Conservation (phyloP, 2,113 vertebrate genomes). For the Hyperopisus bebe region DNA sequence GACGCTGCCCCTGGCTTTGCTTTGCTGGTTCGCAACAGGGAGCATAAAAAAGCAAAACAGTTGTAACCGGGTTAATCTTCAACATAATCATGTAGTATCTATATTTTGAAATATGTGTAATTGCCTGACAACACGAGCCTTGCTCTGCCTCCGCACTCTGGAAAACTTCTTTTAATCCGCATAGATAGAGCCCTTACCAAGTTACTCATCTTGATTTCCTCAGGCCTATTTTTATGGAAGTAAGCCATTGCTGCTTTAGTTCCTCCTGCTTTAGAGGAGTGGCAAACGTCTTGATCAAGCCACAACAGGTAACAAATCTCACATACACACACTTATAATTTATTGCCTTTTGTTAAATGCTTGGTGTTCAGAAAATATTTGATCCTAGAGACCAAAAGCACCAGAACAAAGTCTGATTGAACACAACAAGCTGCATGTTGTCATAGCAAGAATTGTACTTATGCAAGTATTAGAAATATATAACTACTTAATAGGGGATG, state of each 20-base stretch:
- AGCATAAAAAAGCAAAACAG: neutral
- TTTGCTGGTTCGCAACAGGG: neutral
- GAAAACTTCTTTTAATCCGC: neutral
- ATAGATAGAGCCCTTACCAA: neutral
- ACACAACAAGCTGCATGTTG: neutral
- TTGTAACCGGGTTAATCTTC: neutral
- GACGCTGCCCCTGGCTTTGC: neutral
- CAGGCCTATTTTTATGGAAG: neutral
- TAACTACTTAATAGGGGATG: neutral
- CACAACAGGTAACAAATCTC: neutral
- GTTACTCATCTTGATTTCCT: neutral
- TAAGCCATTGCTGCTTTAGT: neutral
- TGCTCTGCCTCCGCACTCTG: neutral
- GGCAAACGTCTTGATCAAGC: neutral
- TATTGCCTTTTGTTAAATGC: neutral
- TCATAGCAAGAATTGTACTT: neutral
- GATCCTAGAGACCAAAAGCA: neutral
- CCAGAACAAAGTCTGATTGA: neutral
- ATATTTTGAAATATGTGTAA: neutral
- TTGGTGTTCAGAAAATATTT: neutral
- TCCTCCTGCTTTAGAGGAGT: too few relatives aligned
- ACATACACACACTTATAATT: neutral
- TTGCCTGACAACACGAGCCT: neutral
- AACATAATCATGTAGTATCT: conserved; percentile 1
- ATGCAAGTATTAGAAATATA: neutral